phyloP scores from a whole-genome alignment of 2,113 vertebrate species.

The Nycticebus coucang region DNA sequence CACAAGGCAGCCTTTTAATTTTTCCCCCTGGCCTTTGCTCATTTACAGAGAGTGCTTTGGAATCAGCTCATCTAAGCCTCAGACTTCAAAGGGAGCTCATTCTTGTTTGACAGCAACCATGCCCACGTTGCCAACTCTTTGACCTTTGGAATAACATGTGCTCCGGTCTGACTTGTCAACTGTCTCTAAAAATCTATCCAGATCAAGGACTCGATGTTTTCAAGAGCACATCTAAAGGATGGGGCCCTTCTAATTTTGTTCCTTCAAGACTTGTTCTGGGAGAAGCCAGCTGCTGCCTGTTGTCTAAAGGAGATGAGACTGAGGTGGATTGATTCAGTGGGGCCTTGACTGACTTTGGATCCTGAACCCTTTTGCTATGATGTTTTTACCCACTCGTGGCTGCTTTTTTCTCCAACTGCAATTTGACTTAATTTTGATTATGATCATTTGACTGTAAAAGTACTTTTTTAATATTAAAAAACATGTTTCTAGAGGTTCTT shows the following conservation, averaged over 20 bases:
- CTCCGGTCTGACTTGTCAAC: conserved; percentile 50
- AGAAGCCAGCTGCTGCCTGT: conserved; percentile 37
- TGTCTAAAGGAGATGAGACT: conserved; percentile 39
- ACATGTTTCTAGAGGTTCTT: conserved; percentile 12
- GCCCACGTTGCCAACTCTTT: conserved; percentile 40
- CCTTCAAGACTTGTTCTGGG: conserved; percentile 22
- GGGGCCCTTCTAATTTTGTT: conserved; percentile 58
- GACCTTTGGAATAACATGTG: conserved; percentile 46
- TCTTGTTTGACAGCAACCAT: conserved; percentile 38
- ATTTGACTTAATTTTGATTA: conserved; percentile 56
- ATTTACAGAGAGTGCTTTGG: background rate
- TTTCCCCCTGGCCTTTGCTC: conserved; percentile 30
- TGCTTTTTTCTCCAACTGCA: conserved; percentile 55
- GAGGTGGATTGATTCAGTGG: background rate
- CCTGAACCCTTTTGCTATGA: conserved; percentile 51
- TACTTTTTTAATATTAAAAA: background rate
- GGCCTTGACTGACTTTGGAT: conserved; percentile 35
- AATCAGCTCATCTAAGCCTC: conserved; percentile 42
- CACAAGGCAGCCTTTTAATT: background rate
- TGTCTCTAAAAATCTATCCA: conserved; percentile 34
- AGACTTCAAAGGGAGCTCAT: conserved; percentile 60
- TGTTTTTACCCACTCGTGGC: background rate
- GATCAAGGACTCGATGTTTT: conserved; percentile 31
- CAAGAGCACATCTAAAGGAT: conserved; percentile 46
- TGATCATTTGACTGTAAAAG: conserved; percentile 48